phyloP scores from a whole-genome alignment of 2,113 vertebrate species.

The Seriola dumerili region DNA sequence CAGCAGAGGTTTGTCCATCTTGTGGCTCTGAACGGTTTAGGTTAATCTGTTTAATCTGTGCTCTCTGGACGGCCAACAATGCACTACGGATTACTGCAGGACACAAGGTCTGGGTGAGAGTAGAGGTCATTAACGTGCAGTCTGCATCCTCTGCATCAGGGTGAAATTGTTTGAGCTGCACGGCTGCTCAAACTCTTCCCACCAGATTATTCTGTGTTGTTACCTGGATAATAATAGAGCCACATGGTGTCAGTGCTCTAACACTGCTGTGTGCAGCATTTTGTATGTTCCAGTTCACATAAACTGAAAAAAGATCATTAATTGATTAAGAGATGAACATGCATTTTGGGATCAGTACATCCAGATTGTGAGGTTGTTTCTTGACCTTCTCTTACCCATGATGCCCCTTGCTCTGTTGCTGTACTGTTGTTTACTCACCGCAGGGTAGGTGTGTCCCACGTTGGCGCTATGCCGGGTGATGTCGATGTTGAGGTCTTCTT shows the following conservation, averaged over 20 bases:
- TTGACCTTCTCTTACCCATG: not conserved
- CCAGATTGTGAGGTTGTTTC: not conserved
- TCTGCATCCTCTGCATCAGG: not conserved
- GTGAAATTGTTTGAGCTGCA: not conserved
- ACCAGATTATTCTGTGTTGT: not conserved
- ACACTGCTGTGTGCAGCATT: too few relatives aligned
- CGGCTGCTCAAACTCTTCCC: not conserved
- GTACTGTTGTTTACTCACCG: conserved; percentile 86
- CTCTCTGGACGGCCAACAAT: conserved; percentile 12
- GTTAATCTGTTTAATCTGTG: conserved; percentile 73
- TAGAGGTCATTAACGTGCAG: conserved; percentile 26
- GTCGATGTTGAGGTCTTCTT: conserved; percentile 96
- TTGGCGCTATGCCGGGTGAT: conserved; percentile 91
- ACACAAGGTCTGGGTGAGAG: conserved; percentile 21
- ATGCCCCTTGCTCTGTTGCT: not conserved
- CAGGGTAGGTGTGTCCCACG: conserved; percentile 97
- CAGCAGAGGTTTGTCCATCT: conserved; percentile 20
- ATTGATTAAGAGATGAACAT: too few relatives aligned
- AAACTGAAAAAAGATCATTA: too few relatives aligned
- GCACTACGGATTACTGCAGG: conserved; percentile 49
- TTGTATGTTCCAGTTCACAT: not conserved
- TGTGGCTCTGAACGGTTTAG: conserved; percentile 4
- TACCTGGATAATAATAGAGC: not conserved
- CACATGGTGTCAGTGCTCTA: too few relatives aligned
- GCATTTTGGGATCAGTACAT: not conserved